Conservation (phyloP, 1,140 invertebrate species). For the Brachionus paranguensis region DNA sequence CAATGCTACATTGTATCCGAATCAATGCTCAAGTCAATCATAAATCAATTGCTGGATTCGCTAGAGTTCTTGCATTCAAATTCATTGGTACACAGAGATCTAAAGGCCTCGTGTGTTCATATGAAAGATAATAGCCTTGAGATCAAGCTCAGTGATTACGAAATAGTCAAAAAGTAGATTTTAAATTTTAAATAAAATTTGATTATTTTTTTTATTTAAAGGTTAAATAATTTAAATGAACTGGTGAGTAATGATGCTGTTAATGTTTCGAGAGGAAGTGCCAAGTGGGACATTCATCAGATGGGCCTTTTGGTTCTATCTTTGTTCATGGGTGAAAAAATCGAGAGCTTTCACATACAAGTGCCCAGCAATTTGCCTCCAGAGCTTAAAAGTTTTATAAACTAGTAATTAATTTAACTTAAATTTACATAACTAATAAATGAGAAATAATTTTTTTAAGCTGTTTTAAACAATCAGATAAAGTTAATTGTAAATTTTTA, state of each 20-base stretch:
- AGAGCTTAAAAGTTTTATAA: conserved; percentile 67
- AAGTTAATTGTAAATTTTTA: conserved; percentile 22
- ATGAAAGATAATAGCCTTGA: conserved; percentile 47
- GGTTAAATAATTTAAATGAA: conserved; percentile 50
- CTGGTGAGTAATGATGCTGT: conserved; percentile 12
- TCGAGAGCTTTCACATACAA: conserved; percentile 51
- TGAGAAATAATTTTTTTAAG: not conserved
- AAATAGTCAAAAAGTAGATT: conserved; percentile 60
- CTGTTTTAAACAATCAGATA: conserved; percentile 7
- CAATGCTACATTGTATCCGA: conserved; percentile 60
- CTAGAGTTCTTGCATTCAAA: conserved; percentile 69
- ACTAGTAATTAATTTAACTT: conserved; percentile 54
- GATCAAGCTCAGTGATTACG: conserved; percentile 64
- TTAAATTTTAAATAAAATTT: not conserved
- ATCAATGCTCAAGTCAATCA: conserved; percentile 62
- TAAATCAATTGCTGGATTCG: conserved; percentile 63
- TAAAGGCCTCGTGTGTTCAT: conserved; percentile 56
- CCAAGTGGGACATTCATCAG: conserved; percentile 47
- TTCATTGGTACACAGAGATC: conserved; percentile 70
- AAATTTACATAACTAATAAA: conserved; percentile 35
- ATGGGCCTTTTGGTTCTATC: conserved; percentile 51
- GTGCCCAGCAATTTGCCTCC: conserved; percentile 58
- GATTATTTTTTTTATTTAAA: conserved; percentile 38
- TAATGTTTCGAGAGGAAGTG: conserved; percentile 41
- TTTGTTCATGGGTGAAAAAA: conserved; percentile 44